Percentiles rank a stretch among this genome's conserved stretches.
phyloP scores from a whole-genome alignment of 2,797 vertebrate genomes.

The Bradypus variegatus region DNA sequence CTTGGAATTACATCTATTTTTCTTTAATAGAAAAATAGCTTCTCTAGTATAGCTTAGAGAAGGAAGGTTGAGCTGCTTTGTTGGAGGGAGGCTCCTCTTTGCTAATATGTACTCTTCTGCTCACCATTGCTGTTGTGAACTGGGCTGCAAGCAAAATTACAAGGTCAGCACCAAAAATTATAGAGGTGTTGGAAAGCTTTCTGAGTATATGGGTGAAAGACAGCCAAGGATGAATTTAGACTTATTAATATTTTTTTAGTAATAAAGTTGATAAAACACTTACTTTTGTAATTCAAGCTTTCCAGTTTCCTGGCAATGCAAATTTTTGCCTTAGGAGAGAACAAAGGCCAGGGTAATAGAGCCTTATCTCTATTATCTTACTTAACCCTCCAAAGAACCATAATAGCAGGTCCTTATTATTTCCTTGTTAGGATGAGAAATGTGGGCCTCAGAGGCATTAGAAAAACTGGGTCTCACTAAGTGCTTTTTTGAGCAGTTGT shows the following conservation, averaged over 20 bases:
- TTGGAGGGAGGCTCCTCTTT: background rate
- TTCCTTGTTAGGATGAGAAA: background rate
- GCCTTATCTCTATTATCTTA: background rate
- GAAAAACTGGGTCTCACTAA: background rate
- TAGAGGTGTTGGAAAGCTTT: background rate
- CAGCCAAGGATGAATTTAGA: background rate
- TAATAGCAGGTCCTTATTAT: background rate
- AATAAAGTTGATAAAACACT: background rate
- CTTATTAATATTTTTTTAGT: background rate
- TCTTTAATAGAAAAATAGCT: background rate
- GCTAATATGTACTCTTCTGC: background rate
- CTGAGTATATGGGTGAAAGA: background rate
- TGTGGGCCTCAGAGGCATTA: background rate
- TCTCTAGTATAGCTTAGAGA: background rate
- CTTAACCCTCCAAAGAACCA: background rate
- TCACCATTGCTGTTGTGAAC: accelerated
- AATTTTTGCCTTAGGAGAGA: background rate
- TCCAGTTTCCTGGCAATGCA: background rate
- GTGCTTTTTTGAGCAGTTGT: background rate
- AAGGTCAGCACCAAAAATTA: background rate
- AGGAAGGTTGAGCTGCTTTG: background rate
- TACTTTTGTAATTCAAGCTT: background rate
- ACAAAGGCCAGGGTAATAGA: background rate
- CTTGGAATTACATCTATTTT: no score
- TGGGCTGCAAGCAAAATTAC: background rate